These are phyloP conservation scores for Allobates femoralis DNA, from an alignment of 2,797 vertebrate genomes.

Conservation along the genomic window DNA sequence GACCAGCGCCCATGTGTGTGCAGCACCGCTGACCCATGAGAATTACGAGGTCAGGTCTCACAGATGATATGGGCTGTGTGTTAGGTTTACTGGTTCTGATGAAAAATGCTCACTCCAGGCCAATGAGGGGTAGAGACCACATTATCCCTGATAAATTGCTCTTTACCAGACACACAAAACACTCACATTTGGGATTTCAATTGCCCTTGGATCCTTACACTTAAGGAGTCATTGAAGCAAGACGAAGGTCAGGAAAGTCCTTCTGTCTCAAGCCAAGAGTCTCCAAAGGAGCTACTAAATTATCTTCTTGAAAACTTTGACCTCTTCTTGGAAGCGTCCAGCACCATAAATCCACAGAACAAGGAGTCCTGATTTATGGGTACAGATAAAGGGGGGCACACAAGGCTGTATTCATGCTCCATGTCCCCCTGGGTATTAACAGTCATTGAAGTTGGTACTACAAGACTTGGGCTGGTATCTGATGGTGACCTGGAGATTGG, in stretches of 20 bases:
- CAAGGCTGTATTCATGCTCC: constrained; percentile 31
- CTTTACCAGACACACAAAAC: constrained; percentile 9
- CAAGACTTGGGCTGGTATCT: neutral
- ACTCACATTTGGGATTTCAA: constrained; percentile 25
- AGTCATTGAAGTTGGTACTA: neutral
- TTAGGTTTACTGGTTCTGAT: neutral
- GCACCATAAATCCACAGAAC: neutral
- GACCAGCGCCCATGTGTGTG: neutral
- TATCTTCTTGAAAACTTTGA: constrained; percentile 47
- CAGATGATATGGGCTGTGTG: neutral
- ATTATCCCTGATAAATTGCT: neutral
- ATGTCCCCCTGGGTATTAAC: neutral
- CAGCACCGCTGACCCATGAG: neutral
- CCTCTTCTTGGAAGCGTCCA: constrained; percentile 38
- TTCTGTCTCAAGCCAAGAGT: neutral
- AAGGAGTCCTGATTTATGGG: constrained; percentile 48
- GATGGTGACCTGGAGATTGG: neutral
- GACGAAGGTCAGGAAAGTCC: constrained; percentile 43
- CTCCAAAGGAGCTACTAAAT: constrained; percentile 51
- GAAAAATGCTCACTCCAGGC: neutral
- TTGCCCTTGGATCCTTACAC: constrained; percentile 16
- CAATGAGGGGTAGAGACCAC: neutral
- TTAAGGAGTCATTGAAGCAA: constrained; percentile 16
- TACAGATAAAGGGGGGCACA: constrained; percentile 48
- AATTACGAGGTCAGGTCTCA: neutral